Evolutionary conservation across 2,113 vertebrate genomes (phyloP), one percentile per base, ranked within the genome.

Genomic region (Ciconia stormi): DNA sequence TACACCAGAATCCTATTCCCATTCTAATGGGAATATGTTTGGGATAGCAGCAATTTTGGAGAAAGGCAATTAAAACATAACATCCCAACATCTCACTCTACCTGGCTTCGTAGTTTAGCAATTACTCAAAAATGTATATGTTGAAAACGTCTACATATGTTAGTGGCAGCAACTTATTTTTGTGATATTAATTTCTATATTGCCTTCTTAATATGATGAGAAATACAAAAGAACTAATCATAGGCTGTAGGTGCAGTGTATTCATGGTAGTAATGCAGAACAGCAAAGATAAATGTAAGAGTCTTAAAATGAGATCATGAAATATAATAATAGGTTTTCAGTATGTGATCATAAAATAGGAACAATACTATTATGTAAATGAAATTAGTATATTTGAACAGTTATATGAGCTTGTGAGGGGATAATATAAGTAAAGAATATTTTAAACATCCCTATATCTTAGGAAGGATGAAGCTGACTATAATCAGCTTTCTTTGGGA

Each of bases 271-370:
- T 44, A 77, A 83, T 42, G 55, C 38, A 70, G 61, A 94, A 79
- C 10, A 84, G 86, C 63, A 87, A 62, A 82, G 80, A 87, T 76
- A 82, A 91, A 49, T 42, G 69, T 59, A 62, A 59, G 16, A 59
- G 59, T 62, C 65, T 84, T 55, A 67, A 81, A 83, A 76, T 67
- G 27, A 72, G 70, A 89, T 80, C 7, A 61, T 89, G 42, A 94
- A 94, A 58, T 66, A 72, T 82, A 96, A 94, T 95, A 92, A 73
- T 71, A 84, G 61, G 61, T 42, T 95, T 96, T 93, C 77, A 87
- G 56, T 88, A 53, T 53, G 46, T 82, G n/a, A 90, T 94, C 77
- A 85, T 70, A 90, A 89, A 87, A 73, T 13, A 83, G 74, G 77
- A 95, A 86, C 63, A 91, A 77, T 76, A 47, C 27, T 55, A 49